These are phyloP conservation scores for Drosophila ezoana DNA, from an alignment of 2,888 invertebrate genomes.

Conservation along the genomic window DNA sequence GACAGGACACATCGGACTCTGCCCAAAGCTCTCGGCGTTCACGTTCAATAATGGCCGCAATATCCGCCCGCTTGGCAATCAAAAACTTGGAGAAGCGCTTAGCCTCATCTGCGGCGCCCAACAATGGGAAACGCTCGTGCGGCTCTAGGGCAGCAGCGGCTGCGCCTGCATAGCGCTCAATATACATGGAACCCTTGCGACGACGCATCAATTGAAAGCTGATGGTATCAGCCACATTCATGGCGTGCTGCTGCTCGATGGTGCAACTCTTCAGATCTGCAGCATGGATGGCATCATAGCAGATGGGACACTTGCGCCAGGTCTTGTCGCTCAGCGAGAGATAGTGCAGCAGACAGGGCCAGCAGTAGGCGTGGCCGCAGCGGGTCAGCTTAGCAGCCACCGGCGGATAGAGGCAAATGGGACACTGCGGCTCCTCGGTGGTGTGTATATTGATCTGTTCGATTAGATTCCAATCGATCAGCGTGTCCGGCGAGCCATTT, in stretches of 20 bases:
- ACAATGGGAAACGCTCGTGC: slow-evolving; percentile 82
- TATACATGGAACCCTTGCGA: slow-evolving; percentile 87
- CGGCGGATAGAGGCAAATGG: slow-evolving; percentile 95
- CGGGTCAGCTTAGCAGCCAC: slow-evolving; percentile 95
- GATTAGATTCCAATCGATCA: slow-evolving; percentile 96
- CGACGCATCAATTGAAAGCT: slow-evolving; percentile 94
- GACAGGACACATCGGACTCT: slow-evolving; percentile 90
- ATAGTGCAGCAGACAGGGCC: slow-evolving; percentile 97
- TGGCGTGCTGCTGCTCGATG: slow-evolving; percentile 80
- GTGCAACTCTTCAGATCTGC: slow-evolving; percentile 92
- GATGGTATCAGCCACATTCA: slow-evolving; percentile 88
- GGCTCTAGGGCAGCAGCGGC: slow-evolving; percentile 28
- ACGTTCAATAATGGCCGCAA: slow-evolving; percentile 89
- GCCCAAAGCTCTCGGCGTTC: slow-evolving; percentile 89
- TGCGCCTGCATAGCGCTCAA: slow-evolving; percentile 70
- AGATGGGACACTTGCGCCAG: slow-evolving; percentile 96
- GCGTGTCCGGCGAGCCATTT: slow-evolving; percentile 92
- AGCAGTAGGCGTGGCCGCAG: slow-evolving; percentile 98
- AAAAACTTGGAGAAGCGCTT: slow-evolving; percentile 89
- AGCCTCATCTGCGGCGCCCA: slow-evolving; percentile 85
- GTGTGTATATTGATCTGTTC: slow-evolving; percentile 94
- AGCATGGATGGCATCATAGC: slow-evolving; percentile 92
- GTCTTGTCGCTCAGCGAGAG: slow-evolving; percentile 93
- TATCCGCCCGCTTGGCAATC: slow-evolving; percentile 89
- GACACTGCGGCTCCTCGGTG: slow-evolving; percentile 91